Percentiles rank a stretch among this genome's conserved stretches.
phyloP scores from a whole-genome alignment of 2,113 vertebrate species.

The Carettochelys insculpta region DNA sequence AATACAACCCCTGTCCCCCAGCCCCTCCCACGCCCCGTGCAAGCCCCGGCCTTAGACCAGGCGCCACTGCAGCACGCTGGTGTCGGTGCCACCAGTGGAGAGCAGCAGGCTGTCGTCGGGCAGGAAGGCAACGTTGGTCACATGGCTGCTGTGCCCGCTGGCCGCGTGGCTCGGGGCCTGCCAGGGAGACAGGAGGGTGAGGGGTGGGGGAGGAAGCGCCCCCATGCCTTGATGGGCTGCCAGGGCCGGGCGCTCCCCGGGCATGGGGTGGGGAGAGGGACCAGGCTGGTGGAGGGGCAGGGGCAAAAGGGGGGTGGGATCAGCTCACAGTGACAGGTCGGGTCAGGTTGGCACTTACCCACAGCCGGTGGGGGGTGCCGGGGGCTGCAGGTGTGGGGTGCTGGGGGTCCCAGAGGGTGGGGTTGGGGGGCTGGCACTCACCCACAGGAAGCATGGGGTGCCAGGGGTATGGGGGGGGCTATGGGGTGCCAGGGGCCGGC shows the following conservation, averaged over 20 bases:
- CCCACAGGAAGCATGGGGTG: fast-evolving
- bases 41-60: slow-evolving; percentile 71
- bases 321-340: too few relatives aligned
- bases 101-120: slow-evolving; percentile 84
- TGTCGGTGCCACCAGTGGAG: slow-evolving; percentile 90
- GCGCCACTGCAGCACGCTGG: slow-evolving; percentile 89
- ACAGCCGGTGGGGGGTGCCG: too few relatives aligned
- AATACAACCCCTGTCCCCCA: slow-evolving; percentile 49
- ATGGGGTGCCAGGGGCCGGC: neutral
- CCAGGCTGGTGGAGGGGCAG: too few relatives aligned
- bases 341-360: neutral
- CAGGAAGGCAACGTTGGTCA: slow-evolving; percentile 91
- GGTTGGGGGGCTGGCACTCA: neutral
- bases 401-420: neutral
- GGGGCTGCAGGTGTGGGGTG: fast-evolving
- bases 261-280: too few relatives aligned
- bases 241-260: neutral
- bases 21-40: neutral
- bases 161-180: slow-evolving; percentile 87
- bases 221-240: too few relatives aligned
- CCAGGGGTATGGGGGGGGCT: neutral
- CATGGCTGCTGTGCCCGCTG: slow-evolving; percentile 93
- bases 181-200: neutral
- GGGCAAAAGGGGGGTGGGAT: too few relatives aligned
- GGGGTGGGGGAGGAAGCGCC: neutral